Evolutionary conservation across 2,113 vertebrate genomes (phyloP).

Genomic region (Mixornis gularis): DNA sequence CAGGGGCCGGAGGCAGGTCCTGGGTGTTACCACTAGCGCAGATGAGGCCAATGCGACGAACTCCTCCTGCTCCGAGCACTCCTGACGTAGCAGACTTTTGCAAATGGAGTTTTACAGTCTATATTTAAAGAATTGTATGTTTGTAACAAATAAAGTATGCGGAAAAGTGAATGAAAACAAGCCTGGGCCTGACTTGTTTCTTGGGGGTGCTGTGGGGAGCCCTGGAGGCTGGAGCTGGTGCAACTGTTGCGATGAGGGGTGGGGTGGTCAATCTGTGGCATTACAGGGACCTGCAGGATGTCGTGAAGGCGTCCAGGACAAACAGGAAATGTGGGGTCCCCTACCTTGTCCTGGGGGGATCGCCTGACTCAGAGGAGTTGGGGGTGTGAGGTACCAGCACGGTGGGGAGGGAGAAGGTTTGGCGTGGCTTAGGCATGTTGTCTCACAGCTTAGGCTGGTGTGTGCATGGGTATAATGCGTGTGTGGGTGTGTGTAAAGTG

Average conservation of each 20-base stretch:
- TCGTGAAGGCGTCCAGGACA: rapidly evolving
- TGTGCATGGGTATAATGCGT: no score
- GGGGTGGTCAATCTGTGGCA: not conserved
- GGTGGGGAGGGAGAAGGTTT: not conserved
- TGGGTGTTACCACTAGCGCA: conserved; percentile 76
- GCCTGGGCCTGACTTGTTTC: not conserved
- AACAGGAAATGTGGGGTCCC: rapidly evolving
- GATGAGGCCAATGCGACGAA: conserved; percentile 42
- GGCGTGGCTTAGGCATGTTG: not conserved
- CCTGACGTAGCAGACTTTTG: conserved; percentile 80
- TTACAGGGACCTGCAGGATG: not conserved
- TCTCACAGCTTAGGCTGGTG: not conserved
- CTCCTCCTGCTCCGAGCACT: conserved; percentile 75
- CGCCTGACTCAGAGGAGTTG: rapidly evolving
- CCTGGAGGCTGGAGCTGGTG: not conserved
- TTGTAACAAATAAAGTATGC: conserved; percentile 87
- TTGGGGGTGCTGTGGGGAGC: rapidly evolving
- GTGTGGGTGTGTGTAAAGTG: not conserved
- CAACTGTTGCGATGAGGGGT: rapidly evolving
- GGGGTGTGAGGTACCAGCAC: rapidly evolving
- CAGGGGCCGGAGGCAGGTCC: conserved; percentile 71
- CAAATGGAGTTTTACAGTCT: conserved; percentile 86
- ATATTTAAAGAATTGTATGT: conserved; percentile 86
- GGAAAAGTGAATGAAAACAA: conserved; percentile 74
- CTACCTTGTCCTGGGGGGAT: not conserved